Percentiles rank a stretch among this genome's conserved stretches.
These are phyloP conservation scores for Dipus sagitta DNA, from an alignment of 2,797 vertebrate species.

Conservation along the genomic window DNA sequence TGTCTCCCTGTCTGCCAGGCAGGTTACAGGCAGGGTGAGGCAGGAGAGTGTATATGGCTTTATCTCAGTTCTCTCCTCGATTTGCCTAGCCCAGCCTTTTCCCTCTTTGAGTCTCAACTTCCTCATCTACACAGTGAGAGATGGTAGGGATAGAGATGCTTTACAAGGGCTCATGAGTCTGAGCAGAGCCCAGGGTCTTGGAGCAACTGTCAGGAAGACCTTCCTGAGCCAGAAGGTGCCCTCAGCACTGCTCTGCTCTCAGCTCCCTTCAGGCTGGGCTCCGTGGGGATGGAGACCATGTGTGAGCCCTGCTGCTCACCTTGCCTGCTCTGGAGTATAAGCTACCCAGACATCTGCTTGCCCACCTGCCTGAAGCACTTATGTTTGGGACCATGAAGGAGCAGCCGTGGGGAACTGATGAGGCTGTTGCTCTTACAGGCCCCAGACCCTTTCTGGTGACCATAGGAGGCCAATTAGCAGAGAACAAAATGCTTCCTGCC, in stretches of 20 bases:
- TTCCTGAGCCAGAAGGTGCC: slow-evolving; percentile 21
- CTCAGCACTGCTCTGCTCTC: neutral
- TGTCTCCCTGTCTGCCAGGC: too few species aligned
- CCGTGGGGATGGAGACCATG: neutral
- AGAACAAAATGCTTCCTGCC: slow-evolving; percentile 77
- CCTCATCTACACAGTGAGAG: slow-evolving; percentile 61
- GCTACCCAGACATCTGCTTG: slow-evolving; percentile 45
- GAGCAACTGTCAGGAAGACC: neutral
- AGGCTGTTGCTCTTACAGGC: slow-evolving; percentile 51
- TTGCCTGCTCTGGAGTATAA: neutral
- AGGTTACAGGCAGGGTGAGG: neutral
- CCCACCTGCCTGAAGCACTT: slow-evolving; percentile 17
- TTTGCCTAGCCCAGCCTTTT: neutral
- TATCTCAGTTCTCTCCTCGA: neutral
- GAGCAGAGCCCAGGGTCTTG: neutral
- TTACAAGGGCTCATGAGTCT: neutral
- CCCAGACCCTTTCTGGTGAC: slow-evolving; percentile 68
- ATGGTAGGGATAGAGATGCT: accelerated
- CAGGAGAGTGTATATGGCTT: neutral
- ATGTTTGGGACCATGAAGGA: slow-evolving; percentile 26
- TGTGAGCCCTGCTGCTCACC: neutral
- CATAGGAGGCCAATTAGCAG: slow-evolving; percentile 75
- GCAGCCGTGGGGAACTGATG: slow-evolving; percentile 41
- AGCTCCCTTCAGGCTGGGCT: slow-evolving; percentile 11
- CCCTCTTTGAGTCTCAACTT: slow-evolving; percentile 69